These are phyloP conservation scores for Trididemnum clinides DNA, from an alignment of 23 tunicate species.

Conservation along the genomic window DNA sequence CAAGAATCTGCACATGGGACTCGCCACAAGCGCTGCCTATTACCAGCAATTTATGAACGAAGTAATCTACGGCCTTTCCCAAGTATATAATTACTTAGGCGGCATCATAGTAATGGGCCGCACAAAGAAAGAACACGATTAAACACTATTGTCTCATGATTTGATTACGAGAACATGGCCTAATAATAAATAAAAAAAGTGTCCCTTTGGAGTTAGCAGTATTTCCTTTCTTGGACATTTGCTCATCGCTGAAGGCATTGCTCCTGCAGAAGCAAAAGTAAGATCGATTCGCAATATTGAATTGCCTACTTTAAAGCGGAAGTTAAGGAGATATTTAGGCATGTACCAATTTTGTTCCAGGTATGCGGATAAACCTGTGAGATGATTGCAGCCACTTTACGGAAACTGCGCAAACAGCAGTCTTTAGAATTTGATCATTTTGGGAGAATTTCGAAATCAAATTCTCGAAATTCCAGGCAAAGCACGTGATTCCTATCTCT, in stretches of 20 bases:
- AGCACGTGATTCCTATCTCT: too few relatives aligned
- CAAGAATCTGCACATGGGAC: background rate
- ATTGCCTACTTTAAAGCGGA: background rate
- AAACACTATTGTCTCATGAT: background rate
- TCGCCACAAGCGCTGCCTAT: background rate
- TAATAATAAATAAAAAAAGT: background rate
- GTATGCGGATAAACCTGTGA: background rate
- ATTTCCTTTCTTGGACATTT: background rate
- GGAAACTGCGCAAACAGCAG: too few relatives aligned
- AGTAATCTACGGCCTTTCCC: background rate
- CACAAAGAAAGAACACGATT: background rate
- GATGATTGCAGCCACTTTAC: background rate
- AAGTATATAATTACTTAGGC: background rate
- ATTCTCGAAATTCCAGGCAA: too few relatives aligned
- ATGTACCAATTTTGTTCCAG: background rate
- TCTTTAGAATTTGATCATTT: too few relatives aligned
- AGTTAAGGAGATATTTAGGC: background rate
- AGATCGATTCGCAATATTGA: background rate
- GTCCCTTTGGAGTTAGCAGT: background rate
- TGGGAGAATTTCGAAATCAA: too few relatives aligned
- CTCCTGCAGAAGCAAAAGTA: background rate
- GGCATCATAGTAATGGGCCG: background rate
- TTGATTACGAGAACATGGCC: background rate
- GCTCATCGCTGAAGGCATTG: background rate
- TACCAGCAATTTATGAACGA: slow-evolving; percentile 3